Conservation (phyloP, 2,888 invertebrate species). For the Caradrina clavipalpis region DNA sequence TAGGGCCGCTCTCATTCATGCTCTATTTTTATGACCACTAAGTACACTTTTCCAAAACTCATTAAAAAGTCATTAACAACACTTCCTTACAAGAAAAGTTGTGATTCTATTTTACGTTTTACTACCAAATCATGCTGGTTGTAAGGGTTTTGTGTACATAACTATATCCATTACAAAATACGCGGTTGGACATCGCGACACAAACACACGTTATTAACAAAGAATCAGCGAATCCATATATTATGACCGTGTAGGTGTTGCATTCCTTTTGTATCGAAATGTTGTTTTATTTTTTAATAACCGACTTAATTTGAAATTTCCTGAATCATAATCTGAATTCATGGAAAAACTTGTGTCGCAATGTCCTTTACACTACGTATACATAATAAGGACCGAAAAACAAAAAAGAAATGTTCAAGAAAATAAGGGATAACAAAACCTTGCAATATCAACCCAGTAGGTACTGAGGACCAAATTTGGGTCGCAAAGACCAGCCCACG, state of each 20-base stretch:
- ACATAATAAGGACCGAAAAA: too few relatives aligned
- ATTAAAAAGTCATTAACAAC: not conserved
- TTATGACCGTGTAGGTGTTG: too few relatives aligned
- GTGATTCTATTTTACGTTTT: not conserved
- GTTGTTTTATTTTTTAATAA: too few relatives aligned
- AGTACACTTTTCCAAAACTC: not conserved
- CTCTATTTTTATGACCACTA: not conserved
- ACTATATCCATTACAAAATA: not conserved
- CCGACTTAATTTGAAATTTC: too few relatives aligned
- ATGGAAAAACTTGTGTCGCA: too few relatives aligned
- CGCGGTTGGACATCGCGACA: too few relatives aligned
- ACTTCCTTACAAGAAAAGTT: not conserved
- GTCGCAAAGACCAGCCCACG: slow-evolving; percentile 23
- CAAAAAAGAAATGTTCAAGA: too few relatives aligned
- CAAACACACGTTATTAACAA: too few relatives aligned
- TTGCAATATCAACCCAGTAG: not conserved
- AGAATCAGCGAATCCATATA: too few relatives aligned
- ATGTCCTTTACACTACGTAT: too few relatives aligned
- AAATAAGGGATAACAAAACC: not conserved
- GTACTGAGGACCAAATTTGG: slow-evolving; percentile 6
- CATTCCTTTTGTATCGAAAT: too few relatives aligned
- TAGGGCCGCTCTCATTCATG: not conserved
- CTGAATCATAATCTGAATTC: too few relatives aligned
- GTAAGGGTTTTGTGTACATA: not conserved
- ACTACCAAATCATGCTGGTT: not conserved